These are phyloP conservation scores for Heliconius ethilla DNA, from an alignment of 2,888 invertebrate species.

Conservation along the genomic window DNA sequence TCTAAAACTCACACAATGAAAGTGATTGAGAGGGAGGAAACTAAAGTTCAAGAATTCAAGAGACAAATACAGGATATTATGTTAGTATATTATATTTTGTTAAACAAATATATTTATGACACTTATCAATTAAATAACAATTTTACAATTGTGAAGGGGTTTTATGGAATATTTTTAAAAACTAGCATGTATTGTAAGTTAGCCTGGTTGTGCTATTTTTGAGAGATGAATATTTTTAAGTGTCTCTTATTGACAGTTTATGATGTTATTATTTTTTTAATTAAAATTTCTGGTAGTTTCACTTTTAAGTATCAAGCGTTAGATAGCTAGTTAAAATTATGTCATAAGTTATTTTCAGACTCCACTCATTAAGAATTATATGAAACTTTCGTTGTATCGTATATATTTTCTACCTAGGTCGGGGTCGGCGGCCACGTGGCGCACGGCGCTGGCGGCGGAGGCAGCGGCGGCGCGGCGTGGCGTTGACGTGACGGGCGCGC, in stretches of 20 bases:
- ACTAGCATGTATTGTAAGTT: not conserved
- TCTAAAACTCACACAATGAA: not conserved
- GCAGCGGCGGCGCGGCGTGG: constrained; percentile 50
- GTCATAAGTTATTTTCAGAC: no score
- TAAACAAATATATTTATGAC: no score
- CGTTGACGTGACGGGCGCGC: constrained; percentile 57
- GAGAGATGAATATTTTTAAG: no score
- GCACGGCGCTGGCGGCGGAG: constrained; percentile 49
- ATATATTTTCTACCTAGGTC: constrained; percentile 48
- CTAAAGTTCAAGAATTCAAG: constrained; percentile 64
- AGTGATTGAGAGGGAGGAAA: constrained; percentile 53
- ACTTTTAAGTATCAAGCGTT: no score
- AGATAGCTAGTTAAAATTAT: no score
- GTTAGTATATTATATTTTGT: constrained; percentile 53
- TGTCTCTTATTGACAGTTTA: no score
- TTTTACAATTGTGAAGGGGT: not conserved
- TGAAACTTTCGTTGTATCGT: not conserved
- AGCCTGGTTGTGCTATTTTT: not conserved
- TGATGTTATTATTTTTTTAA: no score
- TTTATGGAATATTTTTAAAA: not conserved
- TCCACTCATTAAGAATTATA: no score
- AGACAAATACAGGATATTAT: constrained; percentile 65
- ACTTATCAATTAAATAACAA: no score
- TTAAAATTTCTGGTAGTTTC: no score
- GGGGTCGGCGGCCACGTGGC: constrained; percentile 54